Evolutionary conservation across 2,888 invertebrate species (phyloP).

Genomic region (Plagodis dolabraria): DNA sequence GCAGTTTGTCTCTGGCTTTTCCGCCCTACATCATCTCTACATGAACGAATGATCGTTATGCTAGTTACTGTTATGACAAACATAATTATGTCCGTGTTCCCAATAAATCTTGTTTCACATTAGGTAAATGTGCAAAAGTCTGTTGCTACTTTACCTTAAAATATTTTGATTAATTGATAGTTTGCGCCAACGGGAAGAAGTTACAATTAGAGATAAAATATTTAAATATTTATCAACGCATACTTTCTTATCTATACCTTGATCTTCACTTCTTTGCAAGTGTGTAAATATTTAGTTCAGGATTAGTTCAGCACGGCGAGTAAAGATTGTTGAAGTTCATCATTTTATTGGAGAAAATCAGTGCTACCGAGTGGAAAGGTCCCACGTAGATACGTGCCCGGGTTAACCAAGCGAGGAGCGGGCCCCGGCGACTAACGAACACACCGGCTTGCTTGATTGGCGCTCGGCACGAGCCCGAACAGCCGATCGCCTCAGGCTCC

Average conservation of each 20-base stretch:
- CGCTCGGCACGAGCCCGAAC: constrained; percentile 50
- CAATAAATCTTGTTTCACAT: constrained; percentile 30
- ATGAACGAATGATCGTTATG: constrained; percentile 30
- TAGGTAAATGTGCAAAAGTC: too few relatives aligned
- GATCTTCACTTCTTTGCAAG: constrained; percentile 1
- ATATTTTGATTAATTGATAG: too few relatives aligned
- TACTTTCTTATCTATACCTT: not conserved
- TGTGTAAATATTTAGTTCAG: constrained; percentile 37
- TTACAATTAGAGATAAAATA: too few relatives aligned
- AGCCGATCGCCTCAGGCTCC: constrained; percentile 68
- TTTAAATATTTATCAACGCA: too few relatives aligned
- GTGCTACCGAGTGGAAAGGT: constrained; percentile 78
- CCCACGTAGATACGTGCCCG: constrained; percentile 75
- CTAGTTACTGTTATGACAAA: constrained; percentile 42
- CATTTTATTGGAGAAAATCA: constrained; percentile 76
- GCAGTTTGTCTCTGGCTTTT: constrained; percentile 40
- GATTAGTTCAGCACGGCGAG: constrained; percentile 57
- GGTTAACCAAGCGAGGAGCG: constrained; percentile 68
- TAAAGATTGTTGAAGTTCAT: constrained; percentile 67
- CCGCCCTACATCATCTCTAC: constrained; percentile 43
- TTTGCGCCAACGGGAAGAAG: too few relatives aligned
- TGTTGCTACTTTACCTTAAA: too few relatives aligned
- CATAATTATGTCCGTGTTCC: constrained; percentile 41
- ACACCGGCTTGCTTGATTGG: constrained; percentile 74
- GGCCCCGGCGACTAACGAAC: constrained; percentile 63